Evolutionary conservation across 53 echinoderm and acorn worm species (phyloP).

Genomic region (Stichopus horrens): DNA sequence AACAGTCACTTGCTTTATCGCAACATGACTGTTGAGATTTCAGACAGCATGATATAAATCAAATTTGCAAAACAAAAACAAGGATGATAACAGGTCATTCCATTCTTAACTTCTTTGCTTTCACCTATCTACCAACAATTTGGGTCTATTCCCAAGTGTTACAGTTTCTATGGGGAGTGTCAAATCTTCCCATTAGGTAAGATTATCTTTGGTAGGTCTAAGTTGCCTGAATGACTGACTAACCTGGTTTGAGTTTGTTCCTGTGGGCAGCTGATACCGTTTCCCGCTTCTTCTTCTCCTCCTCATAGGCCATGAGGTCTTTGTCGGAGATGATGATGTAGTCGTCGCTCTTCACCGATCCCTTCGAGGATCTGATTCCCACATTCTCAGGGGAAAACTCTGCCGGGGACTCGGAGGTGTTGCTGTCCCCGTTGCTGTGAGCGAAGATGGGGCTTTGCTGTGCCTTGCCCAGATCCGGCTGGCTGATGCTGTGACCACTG

Average conservation of each 20-base stretch:
- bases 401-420: conserved; percentile 37
- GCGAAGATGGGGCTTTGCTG: conserved; percentile 20
- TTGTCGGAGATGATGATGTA: conserved; percentile 86
- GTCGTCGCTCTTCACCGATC: conserved; percentile 61
- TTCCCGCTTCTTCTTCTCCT: conserved; percentile 46
- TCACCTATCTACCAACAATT: too few species aligned
- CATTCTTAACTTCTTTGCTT: too few species aligned
- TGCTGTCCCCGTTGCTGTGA: conserved; percentile 43
- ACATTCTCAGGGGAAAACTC: conserved; percentile 28
- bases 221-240: background rate
- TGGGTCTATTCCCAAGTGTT: too few species aligned
- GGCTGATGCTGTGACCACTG: conserved; percentile 33
- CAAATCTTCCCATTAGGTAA: background rate
- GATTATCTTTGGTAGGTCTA: background rate
- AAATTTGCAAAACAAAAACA: too few species aligned
- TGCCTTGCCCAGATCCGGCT: conserved; percentile 20
- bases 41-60: too few species aligned
- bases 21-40: too few species aligned
- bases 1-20: too few species aligned
- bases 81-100: too few species aligned
- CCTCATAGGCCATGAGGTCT: conserved; percentile 72
- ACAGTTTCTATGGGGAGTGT: background rate
- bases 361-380: conserved; percentile 50
- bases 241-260: conserved; percentile 96
- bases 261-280: conserved; percentile 80